phyloP scores from a whole-genome alignment of 1,140 invertebrate genomes.

The Drosophila paulistorum region DNA sequence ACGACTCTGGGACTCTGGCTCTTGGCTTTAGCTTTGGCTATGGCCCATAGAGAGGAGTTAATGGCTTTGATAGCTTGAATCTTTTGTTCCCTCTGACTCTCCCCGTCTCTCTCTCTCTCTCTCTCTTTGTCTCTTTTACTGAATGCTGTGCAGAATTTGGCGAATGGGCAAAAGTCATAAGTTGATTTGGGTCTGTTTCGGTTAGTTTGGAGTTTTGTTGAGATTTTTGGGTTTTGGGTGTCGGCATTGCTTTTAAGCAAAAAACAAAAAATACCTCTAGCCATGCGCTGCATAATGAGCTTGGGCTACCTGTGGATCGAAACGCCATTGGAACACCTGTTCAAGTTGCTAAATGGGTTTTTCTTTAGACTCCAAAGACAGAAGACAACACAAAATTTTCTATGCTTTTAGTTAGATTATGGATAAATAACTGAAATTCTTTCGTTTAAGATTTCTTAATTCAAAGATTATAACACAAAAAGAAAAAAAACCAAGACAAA shows the following conservation, averaged over 20 bases:
- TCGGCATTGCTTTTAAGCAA: conserved; percentile 43
- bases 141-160: conserved; percentile 50
- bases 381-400: conserved; percentile 19
- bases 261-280: conserved; percentile 46
- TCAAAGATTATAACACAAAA: too few relatives aligned
- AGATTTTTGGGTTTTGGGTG: conserved; percentile 18
- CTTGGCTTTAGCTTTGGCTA: background rate
- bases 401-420: too few relatives aligned
- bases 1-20: background rate
- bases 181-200: conserved; percentile 30
- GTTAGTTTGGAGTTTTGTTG: conserved; percentile 13
- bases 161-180: conserved; percentile 49
- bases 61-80: conserved; percentile 63
- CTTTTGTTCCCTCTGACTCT: too few relatives aligned
- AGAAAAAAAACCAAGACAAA: too few relatives aligned
- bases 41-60: conserved; percentile 35
- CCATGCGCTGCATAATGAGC: conserved; percentile 40
- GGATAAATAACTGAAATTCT: too few relatives aligned
- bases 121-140: too few relatives aligned
- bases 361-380: background rate
- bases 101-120: too few relatives aligned
- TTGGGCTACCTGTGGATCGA: conserved; percentile 37
- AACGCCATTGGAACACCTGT: conserved; percentile 13
- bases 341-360: conserved; percentile 15
- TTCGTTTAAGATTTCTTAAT: too few relatives aligned